Conservation (phyloP, 2,113 vertebrate species). For the Pseudorectes ferrugineus region DNA sequence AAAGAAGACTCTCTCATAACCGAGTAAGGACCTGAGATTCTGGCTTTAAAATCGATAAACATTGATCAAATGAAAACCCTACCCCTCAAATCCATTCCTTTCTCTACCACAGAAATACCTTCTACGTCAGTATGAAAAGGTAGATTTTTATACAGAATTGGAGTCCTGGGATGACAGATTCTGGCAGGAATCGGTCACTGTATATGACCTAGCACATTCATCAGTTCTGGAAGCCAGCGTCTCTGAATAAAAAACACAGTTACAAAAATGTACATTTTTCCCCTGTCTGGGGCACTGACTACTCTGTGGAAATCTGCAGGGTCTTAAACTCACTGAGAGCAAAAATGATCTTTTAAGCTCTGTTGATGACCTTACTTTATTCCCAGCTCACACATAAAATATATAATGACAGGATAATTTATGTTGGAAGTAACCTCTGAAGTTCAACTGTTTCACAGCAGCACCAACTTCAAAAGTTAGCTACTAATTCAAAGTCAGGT, state of each 20-base stretch:
- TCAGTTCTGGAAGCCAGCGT: neutral
- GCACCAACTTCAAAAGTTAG: neutral
- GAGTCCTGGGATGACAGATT: neutral
- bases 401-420: neutral
- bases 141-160: neutral
- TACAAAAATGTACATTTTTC: neutral
- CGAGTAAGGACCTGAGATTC: neutral
- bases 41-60: neutral
- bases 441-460: neutral
- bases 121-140: neutral
- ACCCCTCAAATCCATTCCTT: neutral
- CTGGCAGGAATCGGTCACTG: neutral
- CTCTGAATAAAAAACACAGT: neutral
- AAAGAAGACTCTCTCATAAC: neutral
- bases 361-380: neutral
- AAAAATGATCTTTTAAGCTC: neutral
- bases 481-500: neutral
- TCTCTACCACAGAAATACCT: neutral
- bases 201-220: neutral
- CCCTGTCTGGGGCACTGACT: neutral
- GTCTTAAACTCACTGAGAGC: neutral
- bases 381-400: neutral
- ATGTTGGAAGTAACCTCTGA: neutral
- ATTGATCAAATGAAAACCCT: neutral
- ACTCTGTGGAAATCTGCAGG: neutral